These are phyloP conservation scores for Tachina lurida DNA, from an alignment of 2,888 invertebrate species.

Conservation along the genomic window DNA sequence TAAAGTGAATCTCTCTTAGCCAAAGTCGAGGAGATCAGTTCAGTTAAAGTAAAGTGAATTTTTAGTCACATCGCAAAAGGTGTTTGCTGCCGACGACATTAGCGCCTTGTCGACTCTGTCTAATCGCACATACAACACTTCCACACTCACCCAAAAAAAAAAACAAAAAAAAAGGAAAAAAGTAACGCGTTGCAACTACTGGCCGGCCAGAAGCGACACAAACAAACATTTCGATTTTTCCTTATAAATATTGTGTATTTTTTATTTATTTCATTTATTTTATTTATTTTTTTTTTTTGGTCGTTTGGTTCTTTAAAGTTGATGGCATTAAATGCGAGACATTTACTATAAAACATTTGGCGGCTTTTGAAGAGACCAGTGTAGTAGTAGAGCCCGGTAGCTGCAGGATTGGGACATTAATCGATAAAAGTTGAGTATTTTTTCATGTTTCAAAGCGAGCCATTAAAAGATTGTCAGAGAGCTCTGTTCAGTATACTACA, in stretches of 20 bases:
- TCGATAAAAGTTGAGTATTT: constrained; percentile 84
- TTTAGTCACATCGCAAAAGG: constrained; percentile 69
- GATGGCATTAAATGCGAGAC: constrained; percentile 72
- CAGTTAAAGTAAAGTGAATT: constrained; percentile 57
- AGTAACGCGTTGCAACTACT: constrained; percentile 34
- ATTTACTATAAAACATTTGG: constrained; percentile 70
- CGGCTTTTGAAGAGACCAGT: constrained; percentile 65
- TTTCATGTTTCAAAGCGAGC: constrained; percentile 83
- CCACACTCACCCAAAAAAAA: constrained; percentile 40
- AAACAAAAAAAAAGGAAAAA: neutral
- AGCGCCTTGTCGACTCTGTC: constrained; percentile 72
- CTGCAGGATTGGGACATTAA: constrained; percentile 83
- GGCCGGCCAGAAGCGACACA: constrained; percentile 13
- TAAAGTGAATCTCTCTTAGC: constrained; percentile 3
- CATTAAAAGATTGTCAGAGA: constrained; percentile 83
- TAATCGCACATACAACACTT: constrained; percentile 71
- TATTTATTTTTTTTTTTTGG: neutral
- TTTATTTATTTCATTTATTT: neutral
- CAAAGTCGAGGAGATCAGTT: constrained; percentile 30
- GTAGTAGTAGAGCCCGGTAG: constrained; percentile 78
- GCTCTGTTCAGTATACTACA: constrained; percentile 58
- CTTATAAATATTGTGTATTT: constrained; percentile 29
- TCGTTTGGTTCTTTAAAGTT: constrained; percentile 39
- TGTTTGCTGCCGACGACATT: constrained; percentile 73
- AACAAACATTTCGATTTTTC: constrained; percentile 47